Evolutionary conservation across 2,113 vertebrate genomes (phyloP).

Genomic region (Phocoena sinus): DNA sequence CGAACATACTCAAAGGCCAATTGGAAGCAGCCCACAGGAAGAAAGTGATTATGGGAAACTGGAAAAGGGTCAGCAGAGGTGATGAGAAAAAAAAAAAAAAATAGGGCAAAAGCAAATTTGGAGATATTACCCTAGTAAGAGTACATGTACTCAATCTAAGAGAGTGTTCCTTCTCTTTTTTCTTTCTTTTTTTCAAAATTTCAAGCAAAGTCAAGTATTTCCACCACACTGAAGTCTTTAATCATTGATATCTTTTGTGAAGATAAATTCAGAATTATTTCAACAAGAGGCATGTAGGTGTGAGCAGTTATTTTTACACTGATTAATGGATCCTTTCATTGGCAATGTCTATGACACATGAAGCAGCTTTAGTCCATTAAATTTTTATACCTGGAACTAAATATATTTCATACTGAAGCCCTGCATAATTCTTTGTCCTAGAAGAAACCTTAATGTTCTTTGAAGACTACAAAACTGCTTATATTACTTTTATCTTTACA

Average conservation of each 20-base stretch:
- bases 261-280: conserved; percentile 24
- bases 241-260: background rate
- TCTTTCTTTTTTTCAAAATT: background rate
- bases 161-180: background rate
- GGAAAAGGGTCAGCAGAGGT: background rate
- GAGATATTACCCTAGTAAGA: background rate
- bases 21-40: background rate
- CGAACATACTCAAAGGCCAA: background rate
- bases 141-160: background rate
- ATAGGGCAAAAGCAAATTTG: background rate
- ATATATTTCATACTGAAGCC: background rate
- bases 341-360: background rate
- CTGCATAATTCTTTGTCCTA: background rate
- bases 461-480: background rate
- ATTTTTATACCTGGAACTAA: conserved; percentile 31
- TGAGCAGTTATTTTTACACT: background rate
- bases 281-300: background rate
- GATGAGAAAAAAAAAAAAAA: background rate
- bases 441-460: background rate
- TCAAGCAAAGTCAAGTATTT: background rate
- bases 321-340: conserved; percentile 23
- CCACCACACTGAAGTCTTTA: background rate
- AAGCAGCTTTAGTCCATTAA: conserved; percentile 34
- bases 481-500: background rate
- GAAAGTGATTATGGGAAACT: background rate